phyloP scores from a whole-genome alignment of 1,140 invertebrate genomes.

The Anthonomus grandis region DNA sequence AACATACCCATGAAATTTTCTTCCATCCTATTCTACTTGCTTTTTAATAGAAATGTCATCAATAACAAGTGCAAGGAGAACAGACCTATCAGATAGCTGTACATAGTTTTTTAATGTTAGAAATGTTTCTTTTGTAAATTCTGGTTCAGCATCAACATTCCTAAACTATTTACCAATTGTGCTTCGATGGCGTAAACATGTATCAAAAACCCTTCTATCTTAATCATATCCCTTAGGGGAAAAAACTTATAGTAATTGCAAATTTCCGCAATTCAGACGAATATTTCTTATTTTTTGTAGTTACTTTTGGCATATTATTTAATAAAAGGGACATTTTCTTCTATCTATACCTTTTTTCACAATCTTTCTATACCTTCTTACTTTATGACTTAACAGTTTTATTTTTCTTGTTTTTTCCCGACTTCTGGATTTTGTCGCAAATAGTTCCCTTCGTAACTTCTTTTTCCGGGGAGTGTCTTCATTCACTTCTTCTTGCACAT shows the following conservation, averaged over 20 bases:
- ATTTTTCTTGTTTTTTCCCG: no score
- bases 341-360: no score
- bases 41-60: conserved; percentile 24
- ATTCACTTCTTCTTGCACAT: no score
- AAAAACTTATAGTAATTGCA: conserved; percentile 45
- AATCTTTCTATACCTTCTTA: no score
- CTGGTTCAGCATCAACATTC: conserved; percentile 30
- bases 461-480: no score
- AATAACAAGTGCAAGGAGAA: conserved; percentile 15
- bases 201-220: conserved; percentile 41
- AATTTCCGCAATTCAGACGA: no score
- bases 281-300: no score
- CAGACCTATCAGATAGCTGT: not conserved
- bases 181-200: conserved; percentile 38
- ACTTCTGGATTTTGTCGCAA: no score
- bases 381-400: no score
- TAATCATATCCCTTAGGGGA: conserved; percentile 44
- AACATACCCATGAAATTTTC: conserved; percentile 16
- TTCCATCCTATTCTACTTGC: conserved; percentile 10
- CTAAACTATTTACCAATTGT: conserved; percentile 44
- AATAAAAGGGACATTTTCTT: no score
- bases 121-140: conserved; percentile 22
- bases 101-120: conserved; percentile 12
- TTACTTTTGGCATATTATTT: no score
- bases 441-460: no score